These are phyloP conservation scores for Platycheirus albimanus DNA, from an alignment of 2,888 invertebrate genomes.

Conservation along the genomic window DNA sequence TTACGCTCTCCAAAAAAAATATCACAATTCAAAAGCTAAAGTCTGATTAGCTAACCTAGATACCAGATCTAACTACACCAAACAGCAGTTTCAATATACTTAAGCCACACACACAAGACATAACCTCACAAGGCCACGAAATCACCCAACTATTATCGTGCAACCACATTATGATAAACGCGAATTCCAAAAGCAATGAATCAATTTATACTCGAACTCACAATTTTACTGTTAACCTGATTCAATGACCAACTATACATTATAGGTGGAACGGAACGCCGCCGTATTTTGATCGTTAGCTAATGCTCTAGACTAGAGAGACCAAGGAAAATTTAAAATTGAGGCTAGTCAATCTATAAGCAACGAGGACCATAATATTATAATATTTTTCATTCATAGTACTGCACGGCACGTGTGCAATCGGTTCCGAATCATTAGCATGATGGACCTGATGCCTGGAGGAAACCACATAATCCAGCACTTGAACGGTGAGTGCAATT, in stretches of 20 bases:
- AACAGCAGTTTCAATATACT: too few species aligned
- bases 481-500: constrained; percentile 3
- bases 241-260: too few species aligned
- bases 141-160: background rate
- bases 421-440: constrained; percentile 10
- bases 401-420: constrained; percentile 16
- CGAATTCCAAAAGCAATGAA: background rate
- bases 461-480: constrained; percentile 5
- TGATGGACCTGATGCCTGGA: background rate
- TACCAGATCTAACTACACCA: too few species aligned
- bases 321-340: background rate
- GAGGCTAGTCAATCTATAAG: constrained; percentile 9
- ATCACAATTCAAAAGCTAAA: too few species aligned
- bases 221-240: background rate
- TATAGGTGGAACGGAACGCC: too few species aligned
- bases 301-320: background rate
- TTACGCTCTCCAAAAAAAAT: too few species aligned
- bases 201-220: background rate
- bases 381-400: constrained; percentile 15
- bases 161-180: background rate
- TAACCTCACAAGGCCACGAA: background rate
- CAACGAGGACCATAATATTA: background rate
- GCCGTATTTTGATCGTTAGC: too few species aligned
- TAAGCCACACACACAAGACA: too few species aligned
- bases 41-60: too few species aligned